Percentiles rank a stretch among this genome's conserved stretches.
phyloP scores from a whole-genome alignment of 1,140 invertebrate genomes.

The Galleria mellonella region DNA sequence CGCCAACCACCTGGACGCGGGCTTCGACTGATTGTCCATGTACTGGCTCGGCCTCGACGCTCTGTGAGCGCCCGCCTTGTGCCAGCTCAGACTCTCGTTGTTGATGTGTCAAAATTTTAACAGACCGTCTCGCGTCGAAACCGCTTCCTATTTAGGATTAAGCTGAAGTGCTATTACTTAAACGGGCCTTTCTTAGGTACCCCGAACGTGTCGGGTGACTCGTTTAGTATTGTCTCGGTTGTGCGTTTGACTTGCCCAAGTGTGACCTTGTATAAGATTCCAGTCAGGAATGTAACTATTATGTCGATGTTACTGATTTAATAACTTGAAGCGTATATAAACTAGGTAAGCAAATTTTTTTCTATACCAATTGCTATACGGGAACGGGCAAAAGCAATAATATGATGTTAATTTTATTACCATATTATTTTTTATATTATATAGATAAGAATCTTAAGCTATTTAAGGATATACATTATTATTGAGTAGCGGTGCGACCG shows the following conservation, averaged over 20 bases:
- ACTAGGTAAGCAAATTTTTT: conserved; percentile 69
- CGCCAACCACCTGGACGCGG: conserved; percentile 62
- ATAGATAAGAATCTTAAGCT: conserved; percentile 68
- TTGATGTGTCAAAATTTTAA: conserved; percentile 38
- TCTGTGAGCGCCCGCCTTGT: conserved; percentile 37
- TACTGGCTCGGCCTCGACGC: conserved; percentile 62
- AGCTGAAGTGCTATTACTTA: conserved; percentile 72
- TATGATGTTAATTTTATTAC: conserved; percentile 74
- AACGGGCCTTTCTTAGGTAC: conserved; percentile 57
- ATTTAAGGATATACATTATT: conserved; percentile 62
- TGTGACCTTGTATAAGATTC: conserved; percentile 56
- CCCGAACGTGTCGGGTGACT: conserved; percentile 34
- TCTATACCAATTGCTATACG: conserved; percentile 74
- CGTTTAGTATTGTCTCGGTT: conserved; percentile 72
- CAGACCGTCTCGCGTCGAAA: conserved; percentile 43
- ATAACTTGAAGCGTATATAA: conserved; percentile 52
- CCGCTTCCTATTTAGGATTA: conserved; percentile 67
- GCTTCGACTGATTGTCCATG: conserved; percentile 69
- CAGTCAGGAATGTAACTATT: conserved; percentile 42
- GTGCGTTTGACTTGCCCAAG: conserved; percentile 70
- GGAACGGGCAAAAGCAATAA: conserved; percentile 74
- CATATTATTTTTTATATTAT: conserved; percentile 74
- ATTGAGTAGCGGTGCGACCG: conserved; percentile 69
- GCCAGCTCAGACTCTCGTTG: conserved; percentile 24
- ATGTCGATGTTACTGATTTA: conserved; percentile 41